Evolutionary conservation across 1,140 invertebrate species (phyloP).

Genomic region (Diachasma alloeum): DNA sequence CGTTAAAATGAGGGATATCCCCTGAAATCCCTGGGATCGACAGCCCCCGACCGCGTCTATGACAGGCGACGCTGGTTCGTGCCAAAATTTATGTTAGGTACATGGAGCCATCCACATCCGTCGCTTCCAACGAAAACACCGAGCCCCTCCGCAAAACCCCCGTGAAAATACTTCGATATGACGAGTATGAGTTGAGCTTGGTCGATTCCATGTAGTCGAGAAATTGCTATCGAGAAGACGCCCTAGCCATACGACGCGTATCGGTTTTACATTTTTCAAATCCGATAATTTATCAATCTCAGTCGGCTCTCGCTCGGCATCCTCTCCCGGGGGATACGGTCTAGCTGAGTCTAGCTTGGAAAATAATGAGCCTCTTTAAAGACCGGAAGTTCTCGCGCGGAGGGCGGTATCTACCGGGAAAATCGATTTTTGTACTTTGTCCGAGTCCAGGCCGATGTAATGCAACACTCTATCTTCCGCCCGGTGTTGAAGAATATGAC

Average conservation of each 20-base stretch:
- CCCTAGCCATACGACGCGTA: slow-evolving; percentile 36
- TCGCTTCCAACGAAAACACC: slow-evolving; percentile 23
- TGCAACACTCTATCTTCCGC: slow-evolving; percentile 19
- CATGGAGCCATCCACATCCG: slow-evolving; percentile 47
- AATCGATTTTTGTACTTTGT: slow-evolving; percentile 53
- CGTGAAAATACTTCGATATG: background rate
- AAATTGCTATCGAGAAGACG: slow-evolving; percentile 28
- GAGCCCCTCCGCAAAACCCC: background rate
- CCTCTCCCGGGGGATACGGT: slow-evolving; percentile 29
- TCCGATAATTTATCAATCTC: slow-evolving; percentile 61
- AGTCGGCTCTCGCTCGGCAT: slow-evolving; percentile 17
- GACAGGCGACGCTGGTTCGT: slow-evolving; percentile 47
- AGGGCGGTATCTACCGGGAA: slow-evolving; percentile 25
- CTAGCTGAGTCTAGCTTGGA: slow-evolving; percentile 45
- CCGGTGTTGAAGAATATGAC: background rate
- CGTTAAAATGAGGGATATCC: slow-evolving; percentile 44
- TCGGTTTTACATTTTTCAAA: slow-evolving; percentile 62
- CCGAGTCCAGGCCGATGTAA: slow-evolving; percentile 17
- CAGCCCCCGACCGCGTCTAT: slow-evolving; percentile 41
- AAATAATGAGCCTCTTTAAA: slow-evolving; percentile 61
- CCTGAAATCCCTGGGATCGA: slow-evolving; percentile 21
- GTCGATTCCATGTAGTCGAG: slow-evolving; percentile 1
- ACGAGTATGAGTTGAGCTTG: slow-evolving; percentile 5
- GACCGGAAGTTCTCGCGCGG: slow-evolving; percentile 48
- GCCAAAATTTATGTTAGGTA: slow-evolving; percentile 51